These are phyloP conservation scores for Wasmannia auropunctata DNA, from an alignment of 1,140 invertebrate genomes.

Conservation along the genomic window DNA sequence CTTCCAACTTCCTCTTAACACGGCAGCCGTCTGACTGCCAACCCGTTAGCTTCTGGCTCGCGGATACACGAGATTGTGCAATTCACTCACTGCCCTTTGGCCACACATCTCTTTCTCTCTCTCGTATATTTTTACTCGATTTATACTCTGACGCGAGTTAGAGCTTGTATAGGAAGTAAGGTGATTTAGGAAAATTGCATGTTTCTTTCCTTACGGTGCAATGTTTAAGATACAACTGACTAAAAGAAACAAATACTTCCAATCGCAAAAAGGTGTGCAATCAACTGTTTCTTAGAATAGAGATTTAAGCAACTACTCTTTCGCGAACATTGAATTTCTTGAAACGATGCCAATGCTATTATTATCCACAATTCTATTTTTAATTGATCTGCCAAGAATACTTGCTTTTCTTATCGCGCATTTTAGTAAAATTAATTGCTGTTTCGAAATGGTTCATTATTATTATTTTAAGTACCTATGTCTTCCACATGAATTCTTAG, in stretches of 20 bases:
- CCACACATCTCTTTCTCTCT: conserved; percentile 52
- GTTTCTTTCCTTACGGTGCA: not conserved
- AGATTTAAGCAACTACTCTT: not conserved
- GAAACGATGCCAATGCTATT: conserved; percentile 26
- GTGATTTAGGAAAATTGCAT: not conserved
- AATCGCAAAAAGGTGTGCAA: not conserved
- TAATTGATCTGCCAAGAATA: not conserved
- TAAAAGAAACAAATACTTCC: not conserved
- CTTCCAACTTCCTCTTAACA: conserved; percentile 60
- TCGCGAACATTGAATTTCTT: not conserved
- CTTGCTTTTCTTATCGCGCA: not conserved
- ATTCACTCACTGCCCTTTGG: conserved; percentile 78
- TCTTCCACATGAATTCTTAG: not conserved
- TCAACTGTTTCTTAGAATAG: not conserved
- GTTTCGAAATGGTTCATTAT: not conserved
- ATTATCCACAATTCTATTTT: conserved; percentile 39
- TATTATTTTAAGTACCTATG: not conserved
- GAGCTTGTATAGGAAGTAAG: not conserved
- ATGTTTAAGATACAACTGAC: not conserved
- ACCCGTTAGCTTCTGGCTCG: conserved; percentile 70
- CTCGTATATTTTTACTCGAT: conserved; percentile 38
- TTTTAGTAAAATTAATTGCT: conserved; percentile 3
- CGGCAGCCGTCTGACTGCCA: conserved; percentile 74
- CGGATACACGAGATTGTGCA: conserved; percentile 78
- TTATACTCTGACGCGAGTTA: conserved; percentile 35